phyloP scores from a whole-genome alignment of 2,888 invertebrate species.

The Tetrapedia diversipes region DNA sequence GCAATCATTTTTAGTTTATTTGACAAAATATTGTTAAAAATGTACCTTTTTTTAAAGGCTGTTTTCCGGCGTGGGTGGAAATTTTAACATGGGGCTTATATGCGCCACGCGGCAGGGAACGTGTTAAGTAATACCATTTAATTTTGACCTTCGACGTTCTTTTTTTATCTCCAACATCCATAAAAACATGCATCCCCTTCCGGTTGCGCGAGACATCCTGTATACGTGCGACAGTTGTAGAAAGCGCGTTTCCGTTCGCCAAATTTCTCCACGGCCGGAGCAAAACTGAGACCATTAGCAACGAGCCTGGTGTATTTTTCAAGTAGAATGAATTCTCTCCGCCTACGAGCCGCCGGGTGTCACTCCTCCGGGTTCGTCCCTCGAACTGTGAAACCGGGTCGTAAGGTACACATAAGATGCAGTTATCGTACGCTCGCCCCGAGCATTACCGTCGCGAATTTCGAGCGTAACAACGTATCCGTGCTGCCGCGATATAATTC shows the following conservation, averaged over 20 bases:
- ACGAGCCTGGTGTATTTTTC: conserved; percentile 37
- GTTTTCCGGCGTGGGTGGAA: no score
- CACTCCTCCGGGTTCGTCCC: conserved; percentile 52
- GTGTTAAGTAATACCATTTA: no score
- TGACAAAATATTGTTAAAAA: no score
- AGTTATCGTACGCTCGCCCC: conserved; percentile 61
- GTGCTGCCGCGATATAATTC: conserved; percentile 62
- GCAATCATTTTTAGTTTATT: no score
- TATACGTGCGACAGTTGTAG: no score
- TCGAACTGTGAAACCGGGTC: conserved; percentile 62
- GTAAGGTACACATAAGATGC: conserved; percentile 67
- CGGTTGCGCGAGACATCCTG: no score
- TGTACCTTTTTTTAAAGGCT: no score
- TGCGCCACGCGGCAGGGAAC: no score
- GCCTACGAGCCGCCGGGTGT: conserved; percentile 62
- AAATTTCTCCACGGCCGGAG: not conserved
- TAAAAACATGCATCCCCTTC: no score
- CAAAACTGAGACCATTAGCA: conserved; percentile 23
- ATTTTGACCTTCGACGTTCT: no score
- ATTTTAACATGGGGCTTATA: no score
- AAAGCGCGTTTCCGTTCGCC: not conserved
- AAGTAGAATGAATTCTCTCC: conserved; percentile 57
- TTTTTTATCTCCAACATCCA: no score
- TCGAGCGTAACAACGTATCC: conserved; percentile 66
- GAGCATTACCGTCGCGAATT: conserved; percentile 65